These are phyloP conservation scores for Drosophila nigromelanica DNA, from an alignment of 1,140 invertebrate genomes.

Conservation along the genomic window DNA sequence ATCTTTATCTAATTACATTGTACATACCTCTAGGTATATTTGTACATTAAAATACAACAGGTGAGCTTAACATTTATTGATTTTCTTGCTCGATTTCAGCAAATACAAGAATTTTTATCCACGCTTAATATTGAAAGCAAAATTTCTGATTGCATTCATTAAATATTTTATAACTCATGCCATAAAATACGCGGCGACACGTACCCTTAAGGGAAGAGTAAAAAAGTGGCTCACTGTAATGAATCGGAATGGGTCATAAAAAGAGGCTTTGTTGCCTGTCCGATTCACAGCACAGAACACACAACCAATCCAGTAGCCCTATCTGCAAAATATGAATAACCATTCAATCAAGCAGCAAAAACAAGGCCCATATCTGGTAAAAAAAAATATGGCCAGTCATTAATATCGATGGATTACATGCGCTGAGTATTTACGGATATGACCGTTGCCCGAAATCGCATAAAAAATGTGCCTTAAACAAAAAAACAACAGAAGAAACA, in stretches of 20 bases:
- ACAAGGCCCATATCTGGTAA: constrained; percentile 29
- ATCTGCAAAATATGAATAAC: constrained; percentile 71
- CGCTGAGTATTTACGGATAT: constrained; percentile 70
- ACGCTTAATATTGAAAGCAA: constrained; percentile 31
- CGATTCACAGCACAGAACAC: not conserved
- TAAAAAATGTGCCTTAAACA: constrained; percentile 39
- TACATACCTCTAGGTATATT: not conserved
- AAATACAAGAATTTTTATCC: constrained; percentile 1
- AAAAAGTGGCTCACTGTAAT: constrained; percentile 26
- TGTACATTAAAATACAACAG: not conserved
- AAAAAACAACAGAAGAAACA: constrained; percentile 29
- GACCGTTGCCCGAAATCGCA: constrained; percentile 43
- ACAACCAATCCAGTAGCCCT: constrained; percentile 41
- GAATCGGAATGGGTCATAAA: constrained; percentile 44
- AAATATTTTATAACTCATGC: constrained; percentile 59
- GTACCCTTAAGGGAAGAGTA: constrained; percentile 1
- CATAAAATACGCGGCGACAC: constrained; percentile 36
- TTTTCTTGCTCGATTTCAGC: not conserved
- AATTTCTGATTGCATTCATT: constrained; percentile 62
- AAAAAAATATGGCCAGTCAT: constrained; percentile 69
- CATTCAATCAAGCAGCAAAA: constrained; percentile 69
- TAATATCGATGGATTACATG: constrained; percentile 81
- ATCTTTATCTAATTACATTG: too few species aligned
- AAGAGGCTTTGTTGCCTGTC: constrained; percentile 18
- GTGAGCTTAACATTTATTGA: not conserved